Percentiles rank a stretch among this genome's conserved stretches.
phyloP scores from a whole-genome alignment of 2,797 vertebrate species.

The Chelon labrosus region DNA sequence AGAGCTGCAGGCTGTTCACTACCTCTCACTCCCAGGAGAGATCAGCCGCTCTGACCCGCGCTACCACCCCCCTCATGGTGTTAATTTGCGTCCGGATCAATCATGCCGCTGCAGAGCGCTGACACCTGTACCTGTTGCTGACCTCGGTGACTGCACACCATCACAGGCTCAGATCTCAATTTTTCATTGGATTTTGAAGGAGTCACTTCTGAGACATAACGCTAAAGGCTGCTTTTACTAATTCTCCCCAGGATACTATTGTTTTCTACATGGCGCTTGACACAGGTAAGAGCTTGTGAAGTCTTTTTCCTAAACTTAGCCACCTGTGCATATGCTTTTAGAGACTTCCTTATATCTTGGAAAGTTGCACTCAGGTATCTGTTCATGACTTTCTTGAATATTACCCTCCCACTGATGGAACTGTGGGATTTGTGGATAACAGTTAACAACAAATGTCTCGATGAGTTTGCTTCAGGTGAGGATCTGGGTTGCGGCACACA shows the following conservation, averaged over 20 bases:
- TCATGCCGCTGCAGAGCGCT: constrained; percentile 16
- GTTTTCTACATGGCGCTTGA: constrained; percentile 42
- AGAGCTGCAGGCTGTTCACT: constrained; percentile 40
- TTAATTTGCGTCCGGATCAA: constrained; percentile 25
- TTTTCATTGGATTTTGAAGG: constrained; percentile 27
- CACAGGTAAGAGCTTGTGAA: constrained; percentile 70
- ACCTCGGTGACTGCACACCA: constrained; percentile 23
- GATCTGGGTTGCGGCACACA: not conserved
- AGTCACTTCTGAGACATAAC: constrained; percentile 17
- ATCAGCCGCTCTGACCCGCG: constrained; percentile 30
- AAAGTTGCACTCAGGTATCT: constrained; percentile 1
- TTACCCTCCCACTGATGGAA: not conserved
- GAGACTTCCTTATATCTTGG: constrained; percentile 4
- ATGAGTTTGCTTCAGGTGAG: constrained; percentile 7
- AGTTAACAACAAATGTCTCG: constrained; percentile 23
- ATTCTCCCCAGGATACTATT: constrained; percentile 19
- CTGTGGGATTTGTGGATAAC: not conserved
- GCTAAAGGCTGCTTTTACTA: constrained; percentile 12
- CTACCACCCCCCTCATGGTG: constrained; percentile 24
- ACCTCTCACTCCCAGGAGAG: constrained; percentile 64
- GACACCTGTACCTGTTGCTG: constrained; percentile 46
- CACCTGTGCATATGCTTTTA: constrained; percentile 22
- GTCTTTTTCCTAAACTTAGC: constrained; percentile 16
- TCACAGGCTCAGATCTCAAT: constrained; percentile 5
- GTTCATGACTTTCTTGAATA: constrained; percentile 1